phyloP scores from a whole-genome alignment of 2,797 vertebrate genomes.

The Naso thynnoides region DNA sequence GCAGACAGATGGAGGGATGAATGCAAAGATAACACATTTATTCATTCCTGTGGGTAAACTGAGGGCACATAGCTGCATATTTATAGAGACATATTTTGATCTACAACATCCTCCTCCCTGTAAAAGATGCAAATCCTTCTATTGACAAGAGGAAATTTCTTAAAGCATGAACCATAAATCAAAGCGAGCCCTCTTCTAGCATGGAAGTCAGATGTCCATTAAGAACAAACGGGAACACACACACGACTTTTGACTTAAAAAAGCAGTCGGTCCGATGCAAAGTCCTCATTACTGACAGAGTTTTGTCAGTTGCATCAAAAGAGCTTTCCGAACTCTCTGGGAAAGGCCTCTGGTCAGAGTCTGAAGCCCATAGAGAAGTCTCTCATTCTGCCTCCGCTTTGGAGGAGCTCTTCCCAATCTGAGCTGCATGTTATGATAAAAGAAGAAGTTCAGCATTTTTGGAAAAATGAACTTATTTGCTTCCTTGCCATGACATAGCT shows the following conservation, averaged over 20 bases:
- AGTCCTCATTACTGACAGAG: constrained; percentile 47
- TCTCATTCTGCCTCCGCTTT: background rate
- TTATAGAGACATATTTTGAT: constrained; percentile 1
- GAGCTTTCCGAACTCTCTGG: constrained; percentile 1
- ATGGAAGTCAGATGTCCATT: constrained; percentile 26
- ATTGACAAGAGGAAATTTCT: constrained; percentile 5
- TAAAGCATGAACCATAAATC: constrained; percentile 21
- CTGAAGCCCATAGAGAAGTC: background rate
- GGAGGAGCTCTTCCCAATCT: background rate
- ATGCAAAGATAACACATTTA: background rate
- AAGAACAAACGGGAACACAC: constrained; percentile 15
- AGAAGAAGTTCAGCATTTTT: background rate
- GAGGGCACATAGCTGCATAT: background rate
- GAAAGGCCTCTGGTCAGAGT: constrained; percentile 19
- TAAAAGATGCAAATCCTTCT: constrained; percentile 24
- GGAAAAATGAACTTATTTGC: background rate
- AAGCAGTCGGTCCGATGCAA: background rate
- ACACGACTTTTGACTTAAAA: constrained; percentile 12
- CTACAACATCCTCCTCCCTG: background rate
- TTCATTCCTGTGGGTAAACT: background rate
- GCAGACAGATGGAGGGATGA: background rate
- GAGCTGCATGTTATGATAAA: background rate
- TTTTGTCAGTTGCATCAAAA: constrained; percentile 11
- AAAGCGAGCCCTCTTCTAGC: constrained; percentile 4
- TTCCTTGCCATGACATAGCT: background rate